Conservation (phyloP, 2,113 vertebrate genomes). For the Rhea pennata region DNA sequence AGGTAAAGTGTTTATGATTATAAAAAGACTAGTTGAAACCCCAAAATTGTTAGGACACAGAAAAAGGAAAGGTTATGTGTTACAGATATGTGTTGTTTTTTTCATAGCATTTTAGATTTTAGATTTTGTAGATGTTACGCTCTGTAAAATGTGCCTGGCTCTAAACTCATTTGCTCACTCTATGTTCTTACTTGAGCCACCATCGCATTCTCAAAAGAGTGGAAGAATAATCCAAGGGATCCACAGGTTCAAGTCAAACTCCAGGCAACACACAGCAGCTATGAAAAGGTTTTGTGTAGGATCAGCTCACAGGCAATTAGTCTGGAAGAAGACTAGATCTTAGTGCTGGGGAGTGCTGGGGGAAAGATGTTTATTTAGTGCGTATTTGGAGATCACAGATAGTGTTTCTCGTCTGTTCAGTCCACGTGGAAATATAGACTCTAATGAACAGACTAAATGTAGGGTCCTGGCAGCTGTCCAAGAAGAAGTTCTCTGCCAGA, state of each 20-base stretch:
- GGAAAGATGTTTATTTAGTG: not conserved
- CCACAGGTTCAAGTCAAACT: not conserved
- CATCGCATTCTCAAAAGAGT: not conserved
- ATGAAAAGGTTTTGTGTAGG: not conserved
- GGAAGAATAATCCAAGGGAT: not conserved
- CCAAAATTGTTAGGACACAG: not conserved
- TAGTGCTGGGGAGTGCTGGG: not conserved
- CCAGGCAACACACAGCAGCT: not conserved
- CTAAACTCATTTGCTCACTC: not conserved
- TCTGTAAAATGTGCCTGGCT: not conserved
- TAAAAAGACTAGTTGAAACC: not conserved
- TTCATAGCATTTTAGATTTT: not conserved
- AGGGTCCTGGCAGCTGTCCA: not conserved
- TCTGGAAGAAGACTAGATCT: not conserved
- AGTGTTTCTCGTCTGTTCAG: not conserved
- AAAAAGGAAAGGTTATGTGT: not conserved
- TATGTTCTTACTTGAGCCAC: not conserved
- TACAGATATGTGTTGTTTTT: not conserved
- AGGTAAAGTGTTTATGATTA: not conserved
- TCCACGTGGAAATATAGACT: not conserved
- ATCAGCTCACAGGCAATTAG: not conserved
- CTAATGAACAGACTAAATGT: not conserved
- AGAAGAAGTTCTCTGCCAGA: not conserved
- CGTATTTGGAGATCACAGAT: not conserved
- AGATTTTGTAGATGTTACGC: not conserved